Evolutionary conservation across 2,888 invertebrate species (phyloP).

Genomic region (Eumacrocentrus americanus): DNA sequence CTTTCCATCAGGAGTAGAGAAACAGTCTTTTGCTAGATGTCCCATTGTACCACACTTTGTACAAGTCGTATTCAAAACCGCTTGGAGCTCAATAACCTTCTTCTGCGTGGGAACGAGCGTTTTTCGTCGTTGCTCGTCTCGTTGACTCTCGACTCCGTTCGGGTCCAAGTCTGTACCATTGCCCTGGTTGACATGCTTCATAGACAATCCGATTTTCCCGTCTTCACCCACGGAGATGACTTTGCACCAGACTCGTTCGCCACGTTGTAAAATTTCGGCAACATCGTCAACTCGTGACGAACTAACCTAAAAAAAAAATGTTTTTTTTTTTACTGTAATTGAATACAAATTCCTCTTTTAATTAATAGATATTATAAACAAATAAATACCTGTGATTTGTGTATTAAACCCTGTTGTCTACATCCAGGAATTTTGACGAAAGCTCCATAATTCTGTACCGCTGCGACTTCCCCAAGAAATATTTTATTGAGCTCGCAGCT

Average conservation of each 20-base stretch:
- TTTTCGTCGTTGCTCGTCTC: constrained; percentile 55
- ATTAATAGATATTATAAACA: neutral
- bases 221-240: constrained; percentile 56
- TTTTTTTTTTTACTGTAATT: no score
- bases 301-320: constrained; percentile 49
- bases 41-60: constrained; percentile 59
- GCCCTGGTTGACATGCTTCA: constrained; percentile 61
- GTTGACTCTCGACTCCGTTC: constrained; percentile 58
- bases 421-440: constrained; percentile 60
- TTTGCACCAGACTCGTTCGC: constrained; percentile 61
- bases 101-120: constrained; percentile 43
- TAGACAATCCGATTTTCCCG: constrained; percentile 60
- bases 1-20: constrained; percentile 58
- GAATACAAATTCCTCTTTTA: neutral
- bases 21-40: constrained; percentile 59
- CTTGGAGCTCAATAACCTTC: constrained; percentile 57
- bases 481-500: constrained; percentile 53
- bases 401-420: constrained; percentile 58
- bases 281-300: constrained; percentile 56
- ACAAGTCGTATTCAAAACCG: constrained; percentile 59
- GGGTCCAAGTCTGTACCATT: constrained; percentile 60
- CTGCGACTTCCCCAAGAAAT: constrained; percentile 57
- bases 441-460: constrained; percentile 61
- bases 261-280: constrained; percentile 56
- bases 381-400: constrained; percentile 52